Evolutionary conservation across 1,140 invertebrate genomes (phyloP).

Genomic region (Tetramorium simillimum): DNA sequence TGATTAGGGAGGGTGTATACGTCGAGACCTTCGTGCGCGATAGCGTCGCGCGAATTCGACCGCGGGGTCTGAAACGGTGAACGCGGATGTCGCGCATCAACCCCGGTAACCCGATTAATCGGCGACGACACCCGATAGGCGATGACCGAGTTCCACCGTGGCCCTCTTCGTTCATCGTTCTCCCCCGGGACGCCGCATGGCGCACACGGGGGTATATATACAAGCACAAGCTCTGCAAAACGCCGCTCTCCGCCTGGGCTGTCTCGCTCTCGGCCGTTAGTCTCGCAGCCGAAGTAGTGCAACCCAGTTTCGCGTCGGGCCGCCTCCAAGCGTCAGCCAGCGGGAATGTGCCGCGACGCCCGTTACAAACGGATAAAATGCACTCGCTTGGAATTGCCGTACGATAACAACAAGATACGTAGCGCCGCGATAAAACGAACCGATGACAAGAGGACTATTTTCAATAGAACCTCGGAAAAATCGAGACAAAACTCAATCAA

Average conservation of each 20-base stretch:
- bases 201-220: background rate
- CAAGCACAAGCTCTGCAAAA: background rate
- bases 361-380: slow-evolving; percentile 25
- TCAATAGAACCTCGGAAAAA: background rate
- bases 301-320: slow-evolving; percentile 81
- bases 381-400: slow-evolving; percentile 19
- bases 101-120: slow-evolving; percentile 75
- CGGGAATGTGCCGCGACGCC: slow-evolving; percentile 9
- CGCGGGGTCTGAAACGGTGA: slow-evolving; percentile 47
- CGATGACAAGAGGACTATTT: background rate
- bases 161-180: slow-evolving; percentile 61
- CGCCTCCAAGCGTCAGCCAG: slow-evolving; percentile 54
- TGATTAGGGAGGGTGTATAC: background rate
- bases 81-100: slow-evolving; percentile 24
- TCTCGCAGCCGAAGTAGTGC: slow-evolving; percentile 75
- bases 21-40: background rate
- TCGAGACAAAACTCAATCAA: background rate
- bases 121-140: slow-evolving; percentile 66
- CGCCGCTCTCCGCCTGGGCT: background rate
- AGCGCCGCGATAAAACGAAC: background rate
- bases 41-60: slow-evolving; percentile 56
- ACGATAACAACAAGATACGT: background rate
- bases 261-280: slow-evolving; percentile 8
- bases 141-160: slow-evolving; percentile 69
- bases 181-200: slow-evolving; percentile 42